Evolutionary conservation across 2,113 vertebrate genomes (phyloP), one percentile per base, ranked within the genome.

Genomic region (Nothocercus nigrocapillus): DNA sequence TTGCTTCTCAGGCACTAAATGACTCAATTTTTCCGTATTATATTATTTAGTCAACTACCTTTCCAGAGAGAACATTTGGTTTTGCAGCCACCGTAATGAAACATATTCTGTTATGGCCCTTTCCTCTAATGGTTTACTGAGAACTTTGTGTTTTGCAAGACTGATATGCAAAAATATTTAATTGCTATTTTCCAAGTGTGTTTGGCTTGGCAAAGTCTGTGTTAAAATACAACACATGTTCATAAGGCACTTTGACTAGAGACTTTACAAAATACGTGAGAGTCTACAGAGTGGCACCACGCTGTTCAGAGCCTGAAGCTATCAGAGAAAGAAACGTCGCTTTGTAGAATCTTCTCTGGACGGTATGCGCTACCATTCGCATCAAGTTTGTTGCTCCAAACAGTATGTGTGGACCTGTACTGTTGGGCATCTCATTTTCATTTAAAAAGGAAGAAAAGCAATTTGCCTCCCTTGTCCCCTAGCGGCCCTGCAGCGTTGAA

Each of bases 81-180:
- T 93, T 90, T 84, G 69, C 47, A 3, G 1, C n/a, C 30, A 63
- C 58, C 36, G 17, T 67, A 78, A 62, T 68, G 34, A 91, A 82
- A 68, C 53, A 3, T 58, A n/a, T 63, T 77, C 10, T 54, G 34
- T 53, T 5, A 3, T 80, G 38, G 72, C 32, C 30, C 42, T 79
- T 82, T 49, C 25, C 42, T 14, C 42, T 32, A 21, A 12, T 34
- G 28, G 38, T 38, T 75, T 76, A 9, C 38, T 91, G 44, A 40
- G 42, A 68, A n/a, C 44, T 92, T 93, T 70, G 42, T 62, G 20
- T 53, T 92, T 75, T 72, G 22, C 62, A 58, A 89, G 49, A 56
- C 8, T 25, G 54, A 91, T 58, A 28, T 73, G 34, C 54, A 64
- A 77, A 90, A 90, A 22, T 22, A 82, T 68, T 63, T 51, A 38